Percentiles rank a stretch among this genome's conserved stretches.
These are phyloP conservation scores for Agriotes lineatus DNA, from an alignment of 2,888 invertebrate genomes.

Conservation along the genomic window DNA sequence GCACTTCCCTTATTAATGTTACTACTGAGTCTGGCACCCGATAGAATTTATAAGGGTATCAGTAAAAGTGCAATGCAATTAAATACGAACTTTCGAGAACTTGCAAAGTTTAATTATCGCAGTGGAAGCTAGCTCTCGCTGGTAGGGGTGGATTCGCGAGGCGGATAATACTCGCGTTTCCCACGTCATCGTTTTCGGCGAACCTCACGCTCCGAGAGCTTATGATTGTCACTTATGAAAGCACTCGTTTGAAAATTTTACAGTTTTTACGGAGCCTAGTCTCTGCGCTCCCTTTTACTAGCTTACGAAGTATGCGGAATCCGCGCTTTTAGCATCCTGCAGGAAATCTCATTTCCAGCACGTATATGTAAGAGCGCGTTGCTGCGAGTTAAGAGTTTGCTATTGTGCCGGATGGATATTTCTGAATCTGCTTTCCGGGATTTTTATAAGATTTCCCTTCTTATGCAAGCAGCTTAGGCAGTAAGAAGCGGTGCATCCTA, in stretches of 20 bases:
- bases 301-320: slow-evolving; percentile 2
- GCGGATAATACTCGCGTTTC: not conserved
- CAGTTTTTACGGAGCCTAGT: not conserved
- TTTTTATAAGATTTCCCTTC: no score
- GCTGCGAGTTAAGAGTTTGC: no score
- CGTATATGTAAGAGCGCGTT: no score
- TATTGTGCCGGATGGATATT: no score
- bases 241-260: not conserved
- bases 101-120: slow-evolving; percentile 6
- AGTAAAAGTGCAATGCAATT: slow-evolving; percentile 8
- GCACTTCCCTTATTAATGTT: not conserved
- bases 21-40: not conserved
- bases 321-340: slow-evolving; percentile 1
- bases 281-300: not conserved
- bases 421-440: no score
- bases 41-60: not conserved
- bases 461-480: no score
- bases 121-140: not conserved
- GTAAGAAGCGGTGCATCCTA: no score
- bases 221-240: not conserved
- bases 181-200: not conserved
- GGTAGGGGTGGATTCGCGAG: not conserved
- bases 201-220: not conserved
- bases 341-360: slow-evolving; percentile 1
- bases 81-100: slow-evolving; percentile 4